Evolutionary conservation across 2,888 invertebrate species (phyloP).

Genomic region (Sipha maydis): DNA sequence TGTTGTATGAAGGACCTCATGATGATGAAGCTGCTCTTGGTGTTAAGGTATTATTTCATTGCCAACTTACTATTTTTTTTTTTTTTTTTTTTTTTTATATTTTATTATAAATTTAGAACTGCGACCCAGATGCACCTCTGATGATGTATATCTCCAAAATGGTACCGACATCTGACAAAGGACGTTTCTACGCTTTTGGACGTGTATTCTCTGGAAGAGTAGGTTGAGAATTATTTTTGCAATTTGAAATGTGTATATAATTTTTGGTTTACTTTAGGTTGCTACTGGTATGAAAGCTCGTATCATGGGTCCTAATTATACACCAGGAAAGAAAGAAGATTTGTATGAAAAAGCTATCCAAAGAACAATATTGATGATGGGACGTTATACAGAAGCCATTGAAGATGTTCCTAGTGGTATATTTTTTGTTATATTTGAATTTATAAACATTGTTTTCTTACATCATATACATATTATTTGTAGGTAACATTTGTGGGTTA

Average conservation of each 20-base stretch:
- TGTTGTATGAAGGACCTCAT: conserved; percentile 98
- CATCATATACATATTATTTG: conserved; percentile 51
- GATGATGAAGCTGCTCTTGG: conserved; percentile 95
- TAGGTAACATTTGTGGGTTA: conserved; percentile 97
- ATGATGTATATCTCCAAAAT: conserved; percentile 99
- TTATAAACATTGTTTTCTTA: neutral
- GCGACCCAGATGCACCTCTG: conserved; percentile 95
- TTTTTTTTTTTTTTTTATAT: neutral
- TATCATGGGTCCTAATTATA: conserved; percentile 99
- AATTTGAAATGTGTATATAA: neutral
- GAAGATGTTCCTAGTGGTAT: conserved; percentile 97
- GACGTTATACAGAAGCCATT: conserved; percentile 98
- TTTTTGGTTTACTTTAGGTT: conserved; percentile 67
- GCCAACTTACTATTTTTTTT: neutral
- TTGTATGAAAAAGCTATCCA: conserved; percentile 99
- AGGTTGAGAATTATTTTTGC: conserved; percentile 49
- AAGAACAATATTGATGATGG: conserved; percentile 99
- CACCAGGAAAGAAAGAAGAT: conserved; percentile 98
- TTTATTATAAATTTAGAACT: conserved; percentile 72
- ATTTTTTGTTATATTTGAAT: neutral
- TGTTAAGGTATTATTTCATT: conserved; percentile 75
- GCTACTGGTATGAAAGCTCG: conserved; percentile 92
- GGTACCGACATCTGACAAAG: conserved; percentile 99
- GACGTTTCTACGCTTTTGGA: conserved; percentile 99
- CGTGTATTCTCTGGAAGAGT: conserved; percentile 98